phyloP scores from a whole-genome alignment of 2,113 vertebrate genomes.

The Chelonoidis abingdonii region DNA sequence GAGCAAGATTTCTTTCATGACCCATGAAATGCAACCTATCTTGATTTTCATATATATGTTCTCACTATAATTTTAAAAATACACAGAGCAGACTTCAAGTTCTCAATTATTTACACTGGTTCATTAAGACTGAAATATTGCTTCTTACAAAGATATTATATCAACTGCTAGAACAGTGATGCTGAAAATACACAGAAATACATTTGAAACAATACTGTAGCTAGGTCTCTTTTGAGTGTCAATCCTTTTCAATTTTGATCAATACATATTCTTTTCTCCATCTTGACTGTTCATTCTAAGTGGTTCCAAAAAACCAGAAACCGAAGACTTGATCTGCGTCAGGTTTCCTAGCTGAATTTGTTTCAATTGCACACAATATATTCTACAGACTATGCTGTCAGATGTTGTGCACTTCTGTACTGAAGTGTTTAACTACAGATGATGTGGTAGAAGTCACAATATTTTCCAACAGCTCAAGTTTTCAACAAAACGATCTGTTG shows the following conservation, averaged over 20 bases:
- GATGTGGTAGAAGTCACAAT: not conserved
- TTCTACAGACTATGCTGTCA: not conserved
- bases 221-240: not conserved
- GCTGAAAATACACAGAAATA: not conserved
- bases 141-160: not conserved
- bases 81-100: not conserved
- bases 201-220: not conserved
- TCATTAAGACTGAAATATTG: slow-evolving; percentile 29
- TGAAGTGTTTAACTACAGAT: not conserved
- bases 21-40: not conserved
- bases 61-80: not conserved
- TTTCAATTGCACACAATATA: not conserved
- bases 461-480: not conserved
- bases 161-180: not conserved
- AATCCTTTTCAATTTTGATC: not conserved
- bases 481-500: not conserved
- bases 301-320: not conserved
- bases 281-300: not conserved
- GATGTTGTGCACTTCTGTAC: not conserved
- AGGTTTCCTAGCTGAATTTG: not conserved
- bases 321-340: not conserved
- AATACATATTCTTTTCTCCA: not conserved
- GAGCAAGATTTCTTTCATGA: not conserved
- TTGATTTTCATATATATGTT: not conserved
- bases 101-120: not conserved